Base-by-base conservation (phyloP, 2,797 vertebrate species). In the Oreonectes daqikongensis region DNA sequence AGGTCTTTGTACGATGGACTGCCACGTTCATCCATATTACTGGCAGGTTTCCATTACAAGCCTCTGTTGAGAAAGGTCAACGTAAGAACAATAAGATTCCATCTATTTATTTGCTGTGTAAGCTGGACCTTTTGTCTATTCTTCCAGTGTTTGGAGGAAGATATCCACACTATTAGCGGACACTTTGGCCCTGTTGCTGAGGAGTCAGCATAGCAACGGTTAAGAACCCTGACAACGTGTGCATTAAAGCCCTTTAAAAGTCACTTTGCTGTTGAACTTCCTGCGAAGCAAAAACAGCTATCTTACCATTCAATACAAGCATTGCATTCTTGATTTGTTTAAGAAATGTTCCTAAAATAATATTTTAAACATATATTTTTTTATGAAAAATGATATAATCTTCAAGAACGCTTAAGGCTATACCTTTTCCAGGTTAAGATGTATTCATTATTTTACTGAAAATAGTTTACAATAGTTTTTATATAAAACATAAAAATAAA, bases 181-280 rank as follows among this genome's bases (percentile, higher is more conserved):
- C 80, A 85, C 85, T 52, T 85, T 86, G 85, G 86, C 75, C 78
- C 80, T 73, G 86, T 86, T 84, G 85, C 86, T 87, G 82, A 84
- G 85, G 81, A 89, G 89, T 91, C 87, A 83, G 90, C 86, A 80
- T 88, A 87, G 91, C 88, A 92, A 92, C 90, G 84, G 85, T 85
- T 84, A 83, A 85, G 76, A 82, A 30, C 42, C 63, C 84, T 75
- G 68, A 84, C 82, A 86, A 83, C 50, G 61, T 63, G 72, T 72
- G 82, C 81, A 75, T 84, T 81, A 74, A 70, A 81, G 22, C 42
- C 11, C 44, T 61, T n/a, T 40, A 40, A 44, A 18, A 17, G 4
- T 1, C 78, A 8, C 28, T 53, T 73, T 78, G 24, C 60, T 84
- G 79, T 83, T 42, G 30, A 53, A 68, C 61, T 30, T 46, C 44